Conservation (phyloP, 2,113 vertebrate species). For the Macquaria ambigua region DNA sequence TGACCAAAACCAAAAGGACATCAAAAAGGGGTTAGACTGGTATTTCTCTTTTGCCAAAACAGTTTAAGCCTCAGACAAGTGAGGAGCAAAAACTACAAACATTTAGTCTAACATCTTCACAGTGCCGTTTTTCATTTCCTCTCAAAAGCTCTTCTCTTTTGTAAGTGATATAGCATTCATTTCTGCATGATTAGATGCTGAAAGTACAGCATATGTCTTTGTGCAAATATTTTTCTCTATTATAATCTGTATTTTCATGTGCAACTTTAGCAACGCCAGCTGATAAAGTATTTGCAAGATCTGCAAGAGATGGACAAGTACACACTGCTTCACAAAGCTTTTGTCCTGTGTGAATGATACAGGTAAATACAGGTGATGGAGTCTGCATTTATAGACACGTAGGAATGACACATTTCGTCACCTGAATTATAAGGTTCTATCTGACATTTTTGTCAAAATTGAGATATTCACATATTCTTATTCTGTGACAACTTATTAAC, state of each 20-base stretch:
- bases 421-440: too few species aligned
- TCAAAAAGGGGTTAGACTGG: not conserved
- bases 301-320: not conserved
- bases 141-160: conserved; percentile 14
- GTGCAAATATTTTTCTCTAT: not conserved
- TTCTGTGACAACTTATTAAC: too few species aligned
- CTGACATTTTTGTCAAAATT: too few species aligned
- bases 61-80: conserved; percentile 20
- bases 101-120: conserved; percentile 6
- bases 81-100: conserved; percentile 1
- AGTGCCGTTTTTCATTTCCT: conserved; percentile 9
- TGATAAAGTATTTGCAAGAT: conserved; percentile 14
- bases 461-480: too few species aligned
- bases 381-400: not conserved
- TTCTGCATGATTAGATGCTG: conserved; percentile 10
- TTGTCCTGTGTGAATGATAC: not conserved
- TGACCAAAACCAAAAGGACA: not conserved
- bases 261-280: not conserved
- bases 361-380: not conserved
- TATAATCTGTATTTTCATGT: conserved; percentile 1
- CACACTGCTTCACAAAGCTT: not conserved
- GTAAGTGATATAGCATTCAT: conserved; percentile 14
- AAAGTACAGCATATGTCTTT: not conserved
- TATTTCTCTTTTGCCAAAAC: conserved; percentile 19
- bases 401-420: not conserved